Conservation (phyloP, 2,888 invertebrate genomes). For the Troides aeacus region DNA sequence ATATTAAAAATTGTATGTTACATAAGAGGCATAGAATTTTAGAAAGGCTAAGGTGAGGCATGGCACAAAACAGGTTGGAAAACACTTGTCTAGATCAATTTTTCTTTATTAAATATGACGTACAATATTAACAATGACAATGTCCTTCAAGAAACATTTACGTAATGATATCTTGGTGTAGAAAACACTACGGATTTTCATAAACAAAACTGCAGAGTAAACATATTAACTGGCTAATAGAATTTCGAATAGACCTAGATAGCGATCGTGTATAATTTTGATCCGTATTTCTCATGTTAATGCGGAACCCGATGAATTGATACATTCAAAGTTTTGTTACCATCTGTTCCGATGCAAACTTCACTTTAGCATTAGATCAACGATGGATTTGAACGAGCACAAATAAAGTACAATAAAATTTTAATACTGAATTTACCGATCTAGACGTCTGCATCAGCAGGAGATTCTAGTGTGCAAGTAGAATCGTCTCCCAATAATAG, state of each 20-base stretch:
- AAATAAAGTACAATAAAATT: no score
- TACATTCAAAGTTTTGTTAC: neutral
- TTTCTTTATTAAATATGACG: no score
- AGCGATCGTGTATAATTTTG: neutral
- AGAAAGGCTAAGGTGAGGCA: no score
- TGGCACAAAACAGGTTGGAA: no score
- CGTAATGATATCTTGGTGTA: neutral
- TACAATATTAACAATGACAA: no score
- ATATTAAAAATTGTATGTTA: no score
- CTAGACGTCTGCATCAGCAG: no score
- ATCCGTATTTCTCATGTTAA: neutral
- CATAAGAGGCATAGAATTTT: no score
- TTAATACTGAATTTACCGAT: no score
- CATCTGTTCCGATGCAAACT: neutral
- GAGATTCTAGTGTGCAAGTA: no score
- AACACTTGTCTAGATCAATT: no score
- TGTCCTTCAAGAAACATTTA: neutral
- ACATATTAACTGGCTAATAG: neutral
- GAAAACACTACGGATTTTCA: neutral
- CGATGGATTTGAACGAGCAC: neutral
- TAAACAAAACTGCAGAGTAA: neutral
- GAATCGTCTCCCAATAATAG: no score
- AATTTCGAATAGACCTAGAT: slow-evolving; percentile 3
- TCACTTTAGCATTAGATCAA: neutral
- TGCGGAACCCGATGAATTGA: neutral